Evolutionary conservation across 2,797 vertebrate genomes (phyloP).

Genomic region (Borostomias antarcticus): DNA sequence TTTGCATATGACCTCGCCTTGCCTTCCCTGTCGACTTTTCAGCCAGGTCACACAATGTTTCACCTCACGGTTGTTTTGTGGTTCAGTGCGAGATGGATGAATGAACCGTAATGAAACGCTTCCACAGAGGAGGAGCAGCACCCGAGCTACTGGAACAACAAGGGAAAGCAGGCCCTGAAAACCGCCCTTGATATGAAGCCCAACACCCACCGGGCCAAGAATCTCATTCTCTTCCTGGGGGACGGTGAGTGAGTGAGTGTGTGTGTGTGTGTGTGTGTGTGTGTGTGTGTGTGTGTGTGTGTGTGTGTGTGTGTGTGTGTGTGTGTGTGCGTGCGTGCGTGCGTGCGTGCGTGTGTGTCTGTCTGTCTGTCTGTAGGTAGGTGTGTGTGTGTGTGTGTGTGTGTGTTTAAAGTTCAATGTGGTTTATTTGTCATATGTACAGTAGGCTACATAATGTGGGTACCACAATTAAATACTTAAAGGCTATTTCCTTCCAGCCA

Average conservation of each 20-base stretch:
- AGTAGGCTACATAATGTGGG: too few species aligned
- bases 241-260: constrained; percentile 71
- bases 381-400: constrained; percentile 3
- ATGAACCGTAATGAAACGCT: neutral
- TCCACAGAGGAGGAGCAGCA: constrained; percentile 70
- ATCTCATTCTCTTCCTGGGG: constrained; percentile 81
- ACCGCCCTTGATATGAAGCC: constrained; percentile 64
- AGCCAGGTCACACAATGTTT: neutral
- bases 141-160: constrained; percentile 78
- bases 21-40: too few species aligned
- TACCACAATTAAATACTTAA: too few species aligned
- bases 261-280: neutral
- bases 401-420: neutral
- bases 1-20: too few species aligned
- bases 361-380: too few species aligned
- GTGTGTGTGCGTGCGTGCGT: neutral
- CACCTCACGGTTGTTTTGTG: neutral
- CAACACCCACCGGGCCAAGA: constrained; percentile 70
- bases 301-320: neutral
- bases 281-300: neutral
- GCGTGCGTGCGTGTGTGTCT: too few species aligned
- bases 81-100: neutral
- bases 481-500: too few species aligned
- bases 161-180: constrained; percentile 65
- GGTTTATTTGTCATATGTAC: neutral